These are phyloP conservation scores for Actinernus sp. DNA, from an alignment of 92 coral and sea anemone species.

Conservation along the genomic window DNA sequence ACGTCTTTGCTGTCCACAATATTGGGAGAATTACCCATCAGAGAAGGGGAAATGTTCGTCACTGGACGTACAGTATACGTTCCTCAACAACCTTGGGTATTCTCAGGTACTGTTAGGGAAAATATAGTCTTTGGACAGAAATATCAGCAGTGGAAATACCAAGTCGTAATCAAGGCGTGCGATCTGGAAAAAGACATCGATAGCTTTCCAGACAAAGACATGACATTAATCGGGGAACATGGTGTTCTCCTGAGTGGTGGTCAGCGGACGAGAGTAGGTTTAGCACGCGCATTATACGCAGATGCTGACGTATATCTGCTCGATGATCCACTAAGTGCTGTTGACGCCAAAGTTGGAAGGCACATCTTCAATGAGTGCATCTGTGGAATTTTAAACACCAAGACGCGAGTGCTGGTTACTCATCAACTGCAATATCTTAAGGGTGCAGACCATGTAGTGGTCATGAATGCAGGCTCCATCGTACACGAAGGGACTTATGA, in stretches of 20 bases:
- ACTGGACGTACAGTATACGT: slow-evolving; percentile 34
- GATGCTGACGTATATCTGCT: slow-evolving; percentile 40
- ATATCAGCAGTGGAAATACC: slow-evolving; percentile 15
- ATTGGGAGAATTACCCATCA: slow-evolving; percentile 26
- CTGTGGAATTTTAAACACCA: slow-evolving; percentile 22
- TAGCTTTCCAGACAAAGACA: slow-evolving; percentile 27
- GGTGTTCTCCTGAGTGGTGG: slow-evolving; percentile 49
- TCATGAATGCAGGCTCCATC: slow-evolving; percentile 28
- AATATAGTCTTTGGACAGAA: slow-evolving; percentile 38
- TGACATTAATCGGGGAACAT: slow-evolving; percentile 36
- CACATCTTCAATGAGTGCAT: slow-evolving; percentile 39
- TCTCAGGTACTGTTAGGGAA: slow-evolving; percentile 33
- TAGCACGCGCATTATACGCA: slow-evolving; percentile 45
- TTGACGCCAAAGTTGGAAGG: slow-evolving; percentile 44
- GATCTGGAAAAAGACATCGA: slow-evolving; percentile 29
- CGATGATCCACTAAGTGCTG: slow-evolving; percentile 48
- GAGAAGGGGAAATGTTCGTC: slow-evolving; percentile 19
- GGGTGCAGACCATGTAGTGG: slow-evolving; percentile 41
- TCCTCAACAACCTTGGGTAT: slow-evolving; percentile 52
- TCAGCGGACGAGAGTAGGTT: slow-evolving; percentile 47
- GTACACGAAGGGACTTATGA: slow-evolving; percentile 37
- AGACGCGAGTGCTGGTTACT: slow-evolving; percentile 38
- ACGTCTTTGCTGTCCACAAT: slow-evolving; percentile 37
- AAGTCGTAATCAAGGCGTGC: slow-evolving; percentile 19
- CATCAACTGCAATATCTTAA: slow-evolving; percentile 42